Evolutionary conservation across 2,797 vertebrate genomes (phyloP), one percentile per base, ranked within the genome.

Genomic region (Betta splendens): DNA sequence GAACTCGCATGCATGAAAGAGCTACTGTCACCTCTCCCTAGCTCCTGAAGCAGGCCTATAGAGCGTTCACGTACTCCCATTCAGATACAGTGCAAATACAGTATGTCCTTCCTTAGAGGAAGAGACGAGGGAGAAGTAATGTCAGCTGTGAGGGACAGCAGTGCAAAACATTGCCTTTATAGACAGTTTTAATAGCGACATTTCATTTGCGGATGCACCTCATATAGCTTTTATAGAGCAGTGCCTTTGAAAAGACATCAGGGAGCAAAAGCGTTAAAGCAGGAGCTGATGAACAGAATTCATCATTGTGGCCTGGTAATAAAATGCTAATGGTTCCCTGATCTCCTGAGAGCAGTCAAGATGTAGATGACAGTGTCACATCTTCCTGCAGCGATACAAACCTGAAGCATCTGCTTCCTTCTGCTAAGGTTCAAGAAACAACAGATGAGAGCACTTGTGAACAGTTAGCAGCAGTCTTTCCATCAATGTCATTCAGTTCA

Each of bases 211-310:
- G 40, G 74, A 76, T 36, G 50, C 79, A 69, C 62, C 67, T 77
- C 72, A 79, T 85, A 76, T 64, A 74, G 39, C 83, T 71, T 74
- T 62, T 47, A 77, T 56, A 64, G 68, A 76, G 79, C 51, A 32
- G 45, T 35, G 64, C 51, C 74, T 81, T 81, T 79, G 82, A 87
- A 74, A 69, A 75, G 64, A 72, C 63, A 67, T 73, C 68, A 51
- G 85, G 73, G 75, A 76, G 64, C 39, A 61, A 67, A 78, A 64
- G 74, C 75, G 81, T 85, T 85, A 75, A 88, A 79, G 54, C 42
- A 21, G 26, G 7, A 57, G 69, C 73, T 85, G 77, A 79, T 83
- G 70, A 72, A 70, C 33, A 26, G 55, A 71, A 85, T 84, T 65
- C 70, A 84, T 86, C 68, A 64, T 40, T 57, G 47, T 56, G 57